phyloP scores from a whole-genome alignment of 2,888 invertebrate genomes.

The Mythimna albipuncta region DNA sequence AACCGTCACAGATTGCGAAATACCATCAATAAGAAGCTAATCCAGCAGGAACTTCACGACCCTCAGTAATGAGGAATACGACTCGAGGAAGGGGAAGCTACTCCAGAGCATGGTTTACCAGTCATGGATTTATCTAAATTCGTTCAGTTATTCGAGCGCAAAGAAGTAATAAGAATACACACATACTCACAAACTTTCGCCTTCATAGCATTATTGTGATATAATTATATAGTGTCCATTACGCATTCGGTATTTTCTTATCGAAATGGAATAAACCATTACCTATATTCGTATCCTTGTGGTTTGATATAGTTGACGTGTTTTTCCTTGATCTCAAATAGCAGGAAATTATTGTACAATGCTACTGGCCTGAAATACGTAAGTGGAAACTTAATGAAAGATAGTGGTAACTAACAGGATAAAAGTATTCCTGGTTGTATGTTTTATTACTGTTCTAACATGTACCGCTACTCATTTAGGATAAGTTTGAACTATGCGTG shows the following conservation, averaged over 20 bases:
- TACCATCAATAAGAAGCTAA: too few relatives aligned
- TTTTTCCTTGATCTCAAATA: conserved; percentile 49
- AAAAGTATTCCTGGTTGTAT: conserved; percentile 13
- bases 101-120: too few relatives aligned
- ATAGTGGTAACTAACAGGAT: conserved; percentile 48
- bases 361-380: conserved; percentile 11
- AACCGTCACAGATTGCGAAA: too few relatives aligned
- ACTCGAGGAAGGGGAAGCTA: too few relatives aligned
- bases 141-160: too few relatives aligned
- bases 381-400: conserved; percentile 20
- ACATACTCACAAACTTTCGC: too few relatives aligned
- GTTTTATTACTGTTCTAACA: neutral
- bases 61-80: too few relatives aligned
- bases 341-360: conserved; percentile 36
- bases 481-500: neutral
- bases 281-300: conserved; percentile 4
- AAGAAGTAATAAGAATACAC: too few relatives aligned
- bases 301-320: conserved; percentile 18
- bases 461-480: neutral
- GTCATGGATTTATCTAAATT: too few relatives aligned
- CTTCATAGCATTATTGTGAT: too few relatives aligned
- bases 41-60: too few relatives aligned
- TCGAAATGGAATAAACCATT: neutral
- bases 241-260: conserved; percentile 17
- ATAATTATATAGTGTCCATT: neutral